Evolutionary conservation across 2,113 vertebrate species (phyloP), one percentile per base, ranked within the genome.

Genomic region (Halichoerus grypus): DNA sequence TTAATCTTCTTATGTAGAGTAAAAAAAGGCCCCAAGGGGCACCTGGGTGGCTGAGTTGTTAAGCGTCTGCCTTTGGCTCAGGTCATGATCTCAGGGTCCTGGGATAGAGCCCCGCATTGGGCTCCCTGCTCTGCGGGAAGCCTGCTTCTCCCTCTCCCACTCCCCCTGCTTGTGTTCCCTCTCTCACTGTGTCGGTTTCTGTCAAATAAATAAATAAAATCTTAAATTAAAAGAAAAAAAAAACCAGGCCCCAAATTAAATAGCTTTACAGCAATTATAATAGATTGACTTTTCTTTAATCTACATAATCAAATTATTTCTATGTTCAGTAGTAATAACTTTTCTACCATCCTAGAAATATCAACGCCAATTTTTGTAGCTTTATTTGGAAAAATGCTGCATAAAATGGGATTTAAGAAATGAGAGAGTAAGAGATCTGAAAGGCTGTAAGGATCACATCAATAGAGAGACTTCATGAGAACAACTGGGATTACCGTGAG

Each of bases 301-400:
- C 98, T 98, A 98, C 94, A 98, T 98, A 98, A 98, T 98, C 98
- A 98, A 98, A 98, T 96, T 98, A 94, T 97, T 94, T 96, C 92
- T 98, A 71, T 96, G 93, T 95, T 98, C 96, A 96, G 81, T 31
- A 91, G n/a, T 86, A 97, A 97, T 92, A 98, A 94, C 79, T 98
- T 97, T 83, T 88, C 42, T 83, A 90, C 94, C 92, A 55, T 94
- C 96, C 90, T 94, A 93, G 96, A 96, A 98, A 93, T 42, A 97
- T 61, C 96, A 97, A 92, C 92, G 88, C 63, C 72, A 69, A 92
- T 42, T 88, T 94, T 74, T 82, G 82, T 46, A 97, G 94, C 67
- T 97, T 77, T 95, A 87, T 93, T 96, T 88, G 88, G 89, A 97
- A 97, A 95, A 97, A 89, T 5, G 13, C n/a, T 88, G 83, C 89